These are phyloP conservation scores for Dinomys branickii DNA, from an alignment of 2,113 vertebrate species.

Conservation along the genomic window DNA sequence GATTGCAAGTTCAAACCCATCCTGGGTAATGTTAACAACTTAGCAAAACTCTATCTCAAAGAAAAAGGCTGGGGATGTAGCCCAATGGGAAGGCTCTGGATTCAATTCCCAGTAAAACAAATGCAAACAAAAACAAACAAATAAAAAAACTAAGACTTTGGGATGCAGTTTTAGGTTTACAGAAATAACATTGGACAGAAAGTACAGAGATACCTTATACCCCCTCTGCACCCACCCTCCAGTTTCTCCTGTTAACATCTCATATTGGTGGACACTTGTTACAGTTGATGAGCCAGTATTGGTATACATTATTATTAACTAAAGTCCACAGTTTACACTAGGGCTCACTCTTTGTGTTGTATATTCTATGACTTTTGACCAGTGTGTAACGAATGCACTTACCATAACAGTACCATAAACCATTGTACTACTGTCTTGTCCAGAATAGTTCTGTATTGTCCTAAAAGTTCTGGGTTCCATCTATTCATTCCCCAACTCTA, in stretches of 20 bases:
- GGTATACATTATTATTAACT: neutral
- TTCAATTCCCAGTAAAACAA: neutral
- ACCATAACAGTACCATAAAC: neutral
- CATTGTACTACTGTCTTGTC: neutral
- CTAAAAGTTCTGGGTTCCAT: too few species aligned
- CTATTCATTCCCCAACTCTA: too few species aligned
- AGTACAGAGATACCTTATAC: neutral
- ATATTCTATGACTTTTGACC: neutral
- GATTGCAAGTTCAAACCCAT: neutral
- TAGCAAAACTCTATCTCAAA: neutral
- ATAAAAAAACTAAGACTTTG: neutral
- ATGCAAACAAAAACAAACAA: neutral
- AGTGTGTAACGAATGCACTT: neutral
- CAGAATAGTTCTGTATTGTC: neutral
- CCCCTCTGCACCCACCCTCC: neutral
- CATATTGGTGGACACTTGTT: neutral
- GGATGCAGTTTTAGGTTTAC: neutral
- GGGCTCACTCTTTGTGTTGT: neutral
- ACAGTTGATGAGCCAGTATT: neutral
- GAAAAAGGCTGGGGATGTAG: neutral
- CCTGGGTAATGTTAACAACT: neutral
- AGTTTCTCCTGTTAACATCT: neutral
- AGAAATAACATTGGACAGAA: neutral
- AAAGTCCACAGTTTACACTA: neutral
- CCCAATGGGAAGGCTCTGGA: neutral